Evolutionary conservation across 2,113 vertebrate genomes (phyloP).

Genomic region (Engystomops pustulosus): DNA sequence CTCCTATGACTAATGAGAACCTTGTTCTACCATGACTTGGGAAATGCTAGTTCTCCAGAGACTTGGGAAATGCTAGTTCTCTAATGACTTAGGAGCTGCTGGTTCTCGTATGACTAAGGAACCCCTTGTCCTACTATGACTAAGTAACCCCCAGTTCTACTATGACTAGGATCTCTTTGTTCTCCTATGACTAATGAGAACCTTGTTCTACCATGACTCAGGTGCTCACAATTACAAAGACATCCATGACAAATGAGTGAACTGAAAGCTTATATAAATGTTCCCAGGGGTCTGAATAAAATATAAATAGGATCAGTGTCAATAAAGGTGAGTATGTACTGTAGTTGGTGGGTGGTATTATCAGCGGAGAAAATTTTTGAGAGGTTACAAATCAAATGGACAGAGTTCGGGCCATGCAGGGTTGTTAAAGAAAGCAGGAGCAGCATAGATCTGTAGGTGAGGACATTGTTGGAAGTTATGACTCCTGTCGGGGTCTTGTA

Average conservation of each 20-base stretch:
- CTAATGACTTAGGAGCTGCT: neutral
- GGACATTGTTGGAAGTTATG: neutral
- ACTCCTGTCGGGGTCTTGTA: too few relatives aligned
- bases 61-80: too few relatives aligned
- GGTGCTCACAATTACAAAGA: too few relatives aligned
- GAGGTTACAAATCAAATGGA: too few relatives aligned
- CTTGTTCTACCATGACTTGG: too few relatives aligned
- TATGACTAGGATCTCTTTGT: neutral
- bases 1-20: too few relatives aligned
- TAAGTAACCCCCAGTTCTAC: neutral
- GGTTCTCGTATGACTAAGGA: neutral
- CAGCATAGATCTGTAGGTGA: neutral
- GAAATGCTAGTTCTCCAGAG: too few relatives aligned
- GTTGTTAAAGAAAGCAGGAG: neutral
- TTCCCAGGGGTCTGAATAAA: neutral
- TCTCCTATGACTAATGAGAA: too few relatives aligned
- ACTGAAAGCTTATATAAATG: neutral
- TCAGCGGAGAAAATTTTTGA: too few relatives aligned
- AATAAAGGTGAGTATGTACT: neutral
- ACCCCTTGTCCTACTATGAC: neutral
- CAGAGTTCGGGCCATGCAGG: too few relatives aligned
- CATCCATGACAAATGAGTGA: too few relatives aligned
- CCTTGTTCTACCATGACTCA: too few relatives aligned
- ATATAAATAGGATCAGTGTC: neutral
- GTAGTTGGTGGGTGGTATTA: neutral